Conservation (phyloP, 2,113 vertebrate genomes). For the Notechis scutatus region DNA sequence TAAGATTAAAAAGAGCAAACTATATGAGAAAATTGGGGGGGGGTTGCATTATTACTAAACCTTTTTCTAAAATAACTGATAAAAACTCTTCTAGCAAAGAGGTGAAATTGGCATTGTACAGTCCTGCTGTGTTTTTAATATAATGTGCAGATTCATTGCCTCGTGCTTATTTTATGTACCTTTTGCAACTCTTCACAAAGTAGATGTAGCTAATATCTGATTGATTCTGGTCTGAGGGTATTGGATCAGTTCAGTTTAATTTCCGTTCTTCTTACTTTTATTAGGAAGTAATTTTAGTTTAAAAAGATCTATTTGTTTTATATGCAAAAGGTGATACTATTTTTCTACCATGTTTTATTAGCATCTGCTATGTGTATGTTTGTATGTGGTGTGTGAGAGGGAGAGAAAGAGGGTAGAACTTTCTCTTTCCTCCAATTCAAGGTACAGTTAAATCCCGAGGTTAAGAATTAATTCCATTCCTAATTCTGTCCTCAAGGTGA, state of each 20-base stretch:
- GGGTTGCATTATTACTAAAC: constrained; percentile 46
- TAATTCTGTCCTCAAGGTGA: neutral
- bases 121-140: constrained; percentile 48
- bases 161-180: constrained; percentile 34
- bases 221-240: constrained; percentile 49
- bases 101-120: constrained; percentile 46
- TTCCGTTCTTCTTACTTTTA: constrained; percentile 56
- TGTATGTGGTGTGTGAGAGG: neutral
- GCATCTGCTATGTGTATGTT: constrained; percentile 14
- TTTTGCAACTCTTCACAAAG: constrained; percentile 18
- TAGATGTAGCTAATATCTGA: constrained; percentile 45
- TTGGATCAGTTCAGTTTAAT: constrained; percentile 41
- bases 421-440: constrained; percentile 20
- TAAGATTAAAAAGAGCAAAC: constrained; percentile 8
- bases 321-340: constrained; percentile 43
- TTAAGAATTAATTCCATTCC: no score
- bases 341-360: constrained; percentile 47
- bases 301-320: constrained; percentile 47
- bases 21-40: constrained; percentile 18
- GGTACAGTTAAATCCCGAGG: neutral
- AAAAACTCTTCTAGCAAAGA: constrained; percentile 44
- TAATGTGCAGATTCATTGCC: constrained; percentile 43
- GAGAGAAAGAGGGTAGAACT: neutral
- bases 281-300: constrained; percentile 43
- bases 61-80: constrained; percentile 23